phyloP scores from a whole-genome alignment of 2,888 invertebrate genomes.

The Adelognathus sp. region DNA sequence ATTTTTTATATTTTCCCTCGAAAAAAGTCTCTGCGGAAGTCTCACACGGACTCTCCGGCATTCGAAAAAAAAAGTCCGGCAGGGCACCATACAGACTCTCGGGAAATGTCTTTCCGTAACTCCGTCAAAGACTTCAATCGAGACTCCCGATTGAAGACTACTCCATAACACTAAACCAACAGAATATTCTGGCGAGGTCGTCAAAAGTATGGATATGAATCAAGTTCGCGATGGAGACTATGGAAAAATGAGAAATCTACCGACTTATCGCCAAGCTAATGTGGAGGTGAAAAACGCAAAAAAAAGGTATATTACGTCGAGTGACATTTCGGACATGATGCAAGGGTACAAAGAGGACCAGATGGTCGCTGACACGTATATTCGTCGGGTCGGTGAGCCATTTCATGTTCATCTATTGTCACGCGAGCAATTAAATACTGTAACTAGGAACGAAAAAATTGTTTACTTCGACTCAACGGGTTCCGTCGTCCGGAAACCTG shows the following conservation, averaged over 20 bases:
- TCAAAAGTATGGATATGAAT: background rate
- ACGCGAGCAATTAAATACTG: background rate
- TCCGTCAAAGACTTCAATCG: too few species aligned
- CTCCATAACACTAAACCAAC: too few species aligned
- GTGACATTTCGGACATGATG: slow-evolving; percentile 1
- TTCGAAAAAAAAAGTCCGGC: too few species aligned
- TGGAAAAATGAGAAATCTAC: background rate
- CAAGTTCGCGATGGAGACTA: background rate
- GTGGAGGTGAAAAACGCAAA: background rate
- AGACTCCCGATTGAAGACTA: too few species aligned
- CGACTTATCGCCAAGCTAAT: background rate
- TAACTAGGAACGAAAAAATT: background rate
- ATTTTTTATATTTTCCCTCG: too few species aligned
- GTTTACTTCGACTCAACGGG: background rate
- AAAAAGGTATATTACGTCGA: background rate
- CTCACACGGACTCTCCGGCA: too few species aligned
- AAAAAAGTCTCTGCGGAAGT: too few species aligned
- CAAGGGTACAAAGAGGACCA: slow-evolving; percentile 3
- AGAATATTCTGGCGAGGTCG: background rate
- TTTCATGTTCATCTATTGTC: background rate
- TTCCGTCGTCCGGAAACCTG: background rate
- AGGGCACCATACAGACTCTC: too few species aligned
- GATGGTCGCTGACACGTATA: background rate
- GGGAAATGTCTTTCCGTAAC: too few species aligned
- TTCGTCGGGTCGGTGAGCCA: background rate